Evolutionary conservation across 2,888 invertebrate genomes (phyloP).

Genomic region (Sminthurinus aureus): DNA sequence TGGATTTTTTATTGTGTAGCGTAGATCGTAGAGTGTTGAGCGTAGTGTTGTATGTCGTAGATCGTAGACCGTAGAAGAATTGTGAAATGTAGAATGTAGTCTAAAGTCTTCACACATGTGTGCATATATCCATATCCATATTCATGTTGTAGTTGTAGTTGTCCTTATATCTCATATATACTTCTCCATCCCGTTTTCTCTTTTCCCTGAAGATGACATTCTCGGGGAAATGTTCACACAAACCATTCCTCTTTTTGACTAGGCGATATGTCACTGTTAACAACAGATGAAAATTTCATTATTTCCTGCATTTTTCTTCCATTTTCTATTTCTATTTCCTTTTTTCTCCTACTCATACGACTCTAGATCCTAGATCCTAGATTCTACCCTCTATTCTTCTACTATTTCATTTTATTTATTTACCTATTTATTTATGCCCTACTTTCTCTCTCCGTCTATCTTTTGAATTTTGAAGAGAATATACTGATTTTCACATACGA

Average conservation of each 20-base stretch:
- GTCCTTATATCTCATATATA: background rate
- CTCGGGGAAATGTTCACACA: slow-evolving; percentile 51
- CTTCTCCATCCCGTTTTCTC: background rate
- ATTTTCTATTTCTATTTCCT: slow-evolving; percentile 1
- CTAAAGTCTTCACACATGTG: background rate
- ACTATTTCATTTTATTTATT: too few relatives aligned
- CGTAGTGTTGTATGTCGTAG: too few relatives aligned
- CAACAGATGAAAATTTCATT: slow-evolving; percentile 35
- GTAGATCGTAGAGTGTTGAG: background rate
- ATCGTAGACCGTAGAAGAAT: too few relatives aligned
- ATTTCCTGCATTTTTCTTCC: slow-evolving; percentile 16
- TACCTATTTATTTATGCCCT: too few relatives aligned
- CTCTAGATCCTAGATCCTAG: background rate
- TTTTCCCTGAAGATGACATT: slow-evolving; percentile 37
- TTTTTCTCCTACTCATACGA: background rate
- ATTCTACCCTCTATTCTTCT: too few relatives aligned
- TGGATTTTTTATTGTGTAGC: background rate
- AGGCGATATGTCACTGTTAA: slow-evolving; percentile 59
- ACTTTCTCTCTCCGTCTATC: too few relatives aligned
- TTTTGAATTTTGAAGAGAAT: too few relatives aligned
- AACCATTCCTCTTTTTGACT: slow-evolving; percentile 61
- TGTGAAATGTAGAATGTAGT: too few relatives aligned
- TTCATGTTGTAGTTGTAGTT: background rate
- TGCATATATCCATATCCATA: too few relatives aligned
- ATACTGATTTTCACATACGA: too few relatives aligned